These are phyloP conservation scores for Pseudoips prasinana DNA, from an alignment of 2,888 invertebrate species.

Conservation along the genomic window DNA sequence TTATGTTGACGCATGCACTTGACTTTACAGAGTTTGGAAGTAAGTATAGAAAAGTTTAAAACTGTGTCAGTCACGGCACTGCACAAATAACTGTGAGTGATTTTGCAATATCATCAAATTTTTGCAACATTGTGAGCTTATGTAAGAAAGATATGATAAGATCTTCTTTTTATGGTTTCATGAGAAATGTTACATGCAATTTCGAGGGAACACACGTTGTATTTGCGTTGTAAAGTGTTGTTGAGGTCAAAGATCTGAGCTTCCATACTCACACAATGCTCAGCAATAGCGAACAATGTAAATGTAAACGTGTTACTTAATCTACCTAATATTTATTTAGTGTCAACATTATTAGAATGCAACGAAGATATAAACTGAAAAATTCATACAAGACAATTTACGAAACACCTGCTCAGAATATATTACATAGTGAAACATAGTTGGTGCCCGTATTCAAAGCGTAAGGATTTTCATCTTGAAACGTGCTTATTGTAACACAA, in stretches of 20 bases:
- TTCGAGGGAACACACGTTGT: not conserved
- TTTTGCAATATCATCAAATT: too few species aligned
- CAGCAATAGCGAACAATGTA: not conserved
- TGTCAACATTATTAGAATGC: conserved; percentile 8
- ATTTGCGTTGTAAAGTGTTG: not conserved
- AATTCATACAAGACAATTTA: conserved; percentile 18
- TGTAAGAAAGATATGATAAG: not conserved
- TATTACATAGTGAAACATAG: conserved; percentile 24
- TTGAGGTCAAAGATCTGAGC: not conserved
- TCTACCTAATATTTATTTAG: conserved; percentile 2
- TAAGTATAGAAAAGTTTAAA: not conserved
- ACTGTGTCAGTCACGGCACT: not conserved
- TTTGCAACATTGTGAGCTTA: not conserved
- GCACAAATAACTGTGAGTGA: too few species aligned
- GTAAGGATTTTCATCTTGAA: conserved; percentile 22
- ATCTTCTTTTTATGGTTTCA: not conserved
- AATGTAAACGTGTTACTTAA: not conserved
- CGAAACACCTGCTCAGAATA: conserved; percentile 23
- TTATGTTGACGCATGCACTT: not conserved
- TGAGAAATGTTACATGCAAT: not conserved
- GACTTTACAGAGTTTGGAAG: not conserved
- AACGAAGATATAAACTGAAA: conserved; percentile 15
- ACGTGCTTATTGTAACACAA: conserved; percentile 17
- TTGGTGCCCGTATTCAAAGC: conserved; percentile 28
- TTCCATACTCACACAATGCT: not conserved